Evolutionary conservation across 2,113 vertebrate species (phyloP).

Genomic region (cattle (Bos taurus)): DNA sequence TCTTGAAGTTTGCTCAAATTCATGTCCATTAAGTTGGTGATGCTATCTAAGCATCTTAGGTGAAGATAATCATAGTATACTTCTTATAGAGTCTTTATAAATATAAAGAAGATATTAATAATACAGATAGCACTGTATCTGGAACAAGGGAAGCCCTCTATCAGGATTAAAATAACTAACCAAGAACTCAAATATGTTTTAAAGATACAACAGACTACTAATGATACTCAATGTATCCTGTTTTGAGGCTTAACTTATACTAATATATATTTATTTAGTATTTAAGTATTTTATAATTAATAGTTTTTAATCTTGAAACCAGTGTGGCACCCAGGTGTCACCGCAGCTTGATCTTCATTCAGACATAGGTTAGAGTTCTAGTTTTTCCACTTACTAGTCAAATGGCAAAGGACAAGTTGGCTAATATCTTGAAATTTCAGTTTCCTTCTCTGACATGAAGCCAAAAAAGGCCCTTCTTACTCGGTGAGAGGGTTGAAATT

Average conservation of each 20-base stretch:
- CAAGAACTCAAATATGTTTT: background rate
- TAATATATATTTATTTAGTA: background rate
- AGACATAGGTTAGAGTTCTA: background rate
- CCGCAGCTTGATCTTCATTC: background rate
- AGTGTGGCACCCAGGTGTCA: background rate
- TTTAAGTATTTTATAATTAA: background rate
- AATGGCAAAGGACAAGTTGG: background rate
- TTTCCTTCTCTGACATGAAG: background rate
- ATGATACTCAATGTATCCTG: background rate
- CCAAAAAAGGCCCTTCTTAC: background rate
- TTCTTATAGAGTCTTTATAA: background rate
- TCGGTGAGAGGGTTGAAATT: background rate
- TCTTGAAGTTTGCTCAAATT: background rate
- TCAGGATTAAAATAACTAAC: background rate
- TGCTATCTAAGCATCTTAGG: background rate
- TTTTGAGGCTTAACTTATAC: background rate
- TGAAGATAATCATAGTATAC: background rate
- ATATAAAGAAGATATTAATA: background rate
- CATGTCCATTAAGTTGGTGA: background rate
- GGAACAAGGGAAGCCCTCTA: background rate
- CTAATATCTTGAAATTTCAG: background rate
- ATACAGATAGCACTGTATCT: background rate
- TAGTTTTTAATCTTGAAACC: background rate
- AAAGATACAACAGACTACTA: background rate
- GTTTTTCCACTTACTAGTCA: background rate